Percentiles rank a stretch among this genome's conserved stretches.
phyloP scores from a whole-genome alignment of 2,888 invertebrate species.

The Schizaphis graminum region DNA sequence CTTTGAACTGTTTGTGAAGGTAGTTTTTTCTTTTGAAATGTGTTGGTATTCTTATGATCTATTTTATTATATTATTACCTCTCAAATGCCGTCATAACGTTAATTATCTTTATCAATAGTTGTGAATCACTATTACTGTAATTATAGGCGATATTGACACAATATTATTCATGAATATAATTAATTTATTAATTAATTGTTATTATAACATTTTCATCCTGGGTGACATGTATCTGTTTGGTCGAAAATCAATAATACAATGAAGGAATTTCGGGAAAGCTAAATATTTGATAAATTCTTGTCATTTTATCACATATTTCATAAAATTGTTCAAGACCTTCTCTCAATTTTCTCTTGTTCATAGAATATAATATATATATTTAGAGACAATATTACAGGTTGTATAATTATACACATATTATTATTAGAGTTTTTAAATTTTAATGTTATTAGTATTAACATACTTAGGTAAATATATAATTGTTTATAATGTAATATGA shows the following conservation, averaged over 20 bases:
- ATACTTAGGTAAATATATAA: neutral
- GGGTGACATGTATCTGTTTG: neutral
- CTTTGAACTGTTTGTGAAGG: neutral
- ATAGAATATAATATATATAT: neutral
- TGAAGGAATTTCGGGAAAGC: neutral
- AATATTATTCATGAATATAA: neutral
- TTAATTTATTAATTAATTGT: slow-evolving; percentile 25
- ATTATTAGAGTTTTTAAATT: neutral
- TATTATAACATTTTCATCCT: neutral
- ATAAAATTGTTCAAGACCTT: neutral
- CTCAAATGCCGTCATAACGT: neutral
- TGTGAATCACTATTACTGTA: neutral
- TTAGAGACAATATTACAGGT: neutral
- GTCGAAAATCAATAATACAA: neutral
- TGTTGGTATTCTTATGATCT: neutral
- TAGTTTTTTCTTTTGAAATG: neutral
- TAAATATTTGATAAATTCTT: slow-evolving; percentile 2
- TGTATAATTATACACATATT: neutral
- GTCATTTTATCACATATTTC: slow-evolving; percentile 7
- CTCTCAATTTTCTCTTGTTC: neutral
- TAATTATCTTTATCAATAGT: neutral
- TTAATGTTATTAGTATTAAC: neutral
- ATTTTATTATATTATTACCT: neutral
- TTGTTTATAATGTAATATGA: too few relatives aligned
- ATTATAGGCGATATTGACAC: neutral